These are phyloP conservation scores for Stercorarius parasiticus DNA, from an alignment of 2,113 vertebrate genomes.

Conservation along the genomic window DNA sequence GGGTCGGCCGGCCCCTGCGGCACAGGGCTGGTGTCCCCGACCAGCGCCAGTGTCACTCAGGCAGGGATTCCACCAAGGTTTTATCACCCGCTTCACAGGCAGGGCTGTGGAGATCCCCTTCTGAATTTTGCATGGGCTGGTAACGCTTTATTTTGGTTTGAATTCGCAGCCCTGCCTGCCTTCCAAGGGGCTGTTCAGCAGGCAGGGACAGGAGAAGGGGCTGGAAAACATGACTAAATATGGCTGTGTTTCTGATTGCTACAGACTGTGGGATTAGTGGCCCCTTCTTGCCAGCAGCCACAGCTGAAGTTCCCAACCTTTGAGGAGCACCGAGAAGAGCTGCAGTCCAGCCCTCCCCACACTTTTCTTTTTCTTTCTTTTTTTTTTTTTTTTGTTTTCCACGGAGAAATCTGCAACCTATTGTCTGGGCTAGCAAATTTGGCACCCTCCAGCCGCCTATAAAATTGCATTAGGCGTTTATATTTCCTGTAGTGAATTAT, in stretches of 20 bases:
- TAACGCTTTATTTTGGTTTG: background rate
- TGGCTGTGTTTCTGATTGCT: slow-evolving; percentile 47
- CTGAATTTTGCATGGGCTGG: background rate
- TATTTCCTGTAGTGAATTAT: slow-evolving; percentile 47
- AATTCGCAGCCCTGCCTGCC: background rate
- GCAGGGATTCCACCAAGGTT: background rate
- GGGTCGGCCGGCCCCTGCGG: background rate
- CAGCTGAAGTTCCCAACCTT: slow-evolving; percentile 18
- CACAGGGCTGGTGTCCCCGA: background rate
- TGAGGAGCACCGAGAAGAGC: background rate
- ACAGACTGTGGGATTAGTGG: background rate
- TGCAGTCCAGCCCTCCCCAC: background rate
- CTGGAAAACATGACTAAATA: slow-evolving; percentile 70
- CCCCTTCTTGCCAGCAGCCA: slow-evolving; percentile 38
- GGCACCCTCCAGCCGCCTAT: slow-evolving; percentile 18
- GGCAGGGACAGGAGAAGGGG: slow-evolving; percentile 14
- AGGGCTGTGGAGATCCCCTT: background rate
- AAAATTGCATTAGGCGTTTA: slow-evolving; percentile 47
- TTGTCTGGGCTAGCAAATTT: slow-evolving; percentile 34
- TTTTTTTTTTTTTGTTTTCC: background rate
- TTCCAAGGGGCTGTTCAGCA: background rate
- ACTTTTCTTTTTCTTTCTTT: rapidly evolving
- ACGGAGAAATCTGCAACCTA: slow-evolving; percentile 13
- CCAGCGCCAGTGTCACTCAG: background rate
- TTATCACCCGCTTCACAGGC: background rate